Percentiles rank a stretch among this genome's conserved stretches.
Conservation (phyloP, 2,113 vertebrate genomes). For the Prionailurus bengalensis region DNA sequence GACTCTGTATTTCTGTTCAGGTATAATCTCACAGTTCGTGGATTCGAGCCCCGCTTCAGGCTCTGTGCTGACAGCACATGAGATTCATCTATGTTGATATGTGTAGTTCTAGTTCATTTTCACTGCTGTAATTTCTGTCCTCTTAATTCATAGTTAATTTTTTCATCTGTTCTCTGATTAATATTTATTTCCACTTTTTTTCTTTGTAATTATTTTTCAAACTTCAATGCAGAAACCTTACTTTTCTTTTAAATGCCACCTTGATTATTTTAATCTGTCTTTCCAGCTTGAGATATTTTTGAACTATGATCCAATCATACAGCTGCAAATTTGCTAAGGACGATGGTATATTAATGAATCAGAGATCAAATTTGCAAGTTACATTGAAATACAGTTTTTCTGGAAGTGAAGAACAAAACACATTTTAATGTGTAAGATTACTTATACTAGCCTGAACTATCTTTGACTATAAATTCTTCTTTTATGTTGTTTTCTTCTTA, state of each 20-base stretch:
- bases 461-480: not conserved
- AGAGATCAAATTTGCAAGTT: not conserved
- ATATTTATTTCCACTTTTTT: not conserved
- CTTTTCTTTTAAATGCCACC: slow-evolving; percentile 3
- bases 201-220: slow-evolving; percentile 46
- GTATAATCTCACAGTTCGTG: too few relatives aligned
- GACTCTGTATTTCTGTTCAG: too few relatives aligned
- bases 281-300: slow-evolving; percentile 37
- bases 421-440: not conserved
- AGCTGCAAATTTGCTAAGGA: not conserved
- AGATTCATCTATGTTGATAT: not conserved
- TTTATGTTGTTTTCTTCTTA: not conserved
- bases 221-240: not conserved
- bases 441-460: not conserved
- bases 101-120: slow-evolving; percentile 43
- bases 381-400: slow-evolving; percentile 30
- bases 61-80: not conserved
- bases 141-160: slow-evolving; percentile 41
- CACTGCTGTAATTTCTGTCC: not conserved
- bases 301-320: not conserved
- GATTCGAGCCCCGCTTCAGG: too few relatives aligned
- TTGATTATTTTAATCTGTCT: slow-evolving; percentile 25
- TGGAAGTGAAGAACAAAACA: not conserved
- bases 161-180: slow-evolving; percentile 22
- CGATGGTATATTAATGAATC: not conserved